Percentiles rank a stretch among this genome's conserved stretches.
Evolutionary conservation across 64 coral and sea anemone genomes (phyloP).

Genomic region (Trachythela sp.): DNA sequence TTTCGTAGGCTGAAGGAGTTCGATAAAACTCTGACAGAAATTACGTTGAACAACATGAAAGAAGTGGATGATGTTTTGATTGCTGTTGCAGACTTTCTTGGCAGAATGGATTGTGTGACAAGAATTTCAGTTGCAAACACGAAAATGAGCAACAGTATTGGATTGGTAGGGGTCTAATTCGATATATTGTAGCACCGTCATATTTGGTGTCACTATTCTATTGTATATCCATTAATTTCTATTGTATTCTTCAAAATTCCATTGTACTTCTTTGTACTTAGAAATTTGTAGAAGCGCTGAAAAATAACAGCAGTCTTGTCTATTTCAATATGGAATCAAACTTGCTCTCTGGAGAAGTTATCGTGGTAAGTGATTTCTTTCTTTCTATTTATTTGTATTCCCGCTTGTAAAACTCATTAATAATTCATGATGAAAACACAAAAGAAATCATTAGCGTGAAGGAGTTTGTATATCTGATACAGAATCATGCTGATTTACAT

Average conservation of each 20-base stretch:
- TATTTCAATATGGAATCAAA: constrained; percentile 8
- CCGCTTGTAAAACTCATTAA: too few species aligned
- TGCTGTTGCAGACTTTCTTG: background rate
- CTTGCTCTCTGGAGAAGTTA: background rate
- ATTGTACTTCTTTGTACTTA: background rate
- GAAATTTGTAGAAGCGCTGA: background rate
- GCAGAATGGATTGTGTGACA: background rate
- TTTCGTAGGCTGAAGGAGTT: background rate
- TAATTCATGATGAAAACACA: too few species aligned
- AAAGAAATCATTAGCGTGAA: too few species aligned
- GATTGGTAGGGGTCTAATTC: background rate
- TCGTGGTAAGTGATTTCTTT: background rate
- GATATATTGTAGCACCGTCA: too few species aligned
- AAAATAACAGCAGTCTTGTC: background rate
- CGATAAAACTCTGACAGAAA: background rate
- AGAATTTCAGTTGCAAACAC: constrained; percentile 1
- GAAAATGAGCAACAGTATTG: background rate
- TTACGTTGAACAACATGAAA: background rate
- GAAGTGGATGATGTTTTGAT: background rate
- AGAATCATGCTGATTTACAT: too few species aligned
- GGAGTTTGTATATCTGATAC: too few species aligned
- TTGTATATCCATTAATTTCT: too few species aligned
- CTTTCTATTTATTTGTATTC: background rate
- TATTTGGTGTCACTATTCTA: too few species aligned
- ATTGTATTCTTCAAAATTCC: background rate